Evolutionary conservation across 2,113 vertebrate species (phyloP).

Genomic region (Chlamydotis undulata): DNA sequence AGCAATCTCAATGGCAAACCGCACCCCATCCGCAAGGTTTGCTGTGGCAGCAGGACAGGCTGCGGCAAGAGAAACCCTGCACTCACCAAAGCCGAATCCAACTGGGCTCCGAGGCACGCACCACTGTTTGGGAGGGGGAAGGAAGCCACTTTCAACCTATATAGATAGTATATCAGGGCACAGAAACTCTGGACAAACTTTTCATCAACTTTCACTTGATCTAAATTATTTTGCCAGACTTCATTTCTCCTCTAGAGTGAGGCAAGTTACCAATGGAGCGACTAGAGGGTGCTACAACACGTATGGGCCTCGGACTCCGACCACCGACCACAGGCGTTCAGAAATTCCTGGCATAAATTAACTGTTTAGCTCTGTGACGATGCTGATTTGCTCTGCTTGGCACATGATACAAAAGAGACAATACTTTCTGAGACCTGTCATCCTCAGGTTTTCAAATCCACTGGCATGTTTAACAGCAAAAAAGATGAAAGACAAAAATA

Average conservation of each 20-base stretch:
- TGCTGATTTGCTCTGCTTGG: slow-evolving; percentile 8
- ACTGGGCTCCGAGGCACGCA: rapidly evolving
- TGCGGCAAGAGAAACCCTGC: not conserved
- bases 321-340: not conserved
- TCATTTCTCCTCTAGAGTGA: not conserved
- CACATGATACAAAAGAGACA: not conserved
- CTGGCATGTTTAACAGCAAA: slow-evolving; percentile 5
- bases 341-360: slow-evolving; percentile 48
- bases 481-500: not conserved
- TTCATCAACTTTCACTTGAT: not conserved
- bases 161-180: not conserved
- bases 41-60: not conserved
- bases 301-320: not conserved
- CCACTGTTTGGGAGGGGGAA: not conserved
- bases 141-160: not conserved
- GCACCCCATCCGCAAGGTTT: not conserved
- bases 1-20: rapidly evolving
- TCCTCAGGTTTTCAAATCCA: slow-evolving; percentile 16
- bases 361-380: not conserved
- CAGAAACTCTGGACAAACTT: not conserved
- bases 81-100: not conserved
- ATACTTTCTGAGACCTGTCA: slow-evolving; percentile 21
- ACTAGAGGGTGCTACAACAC: slow-evolving; percentile 48
- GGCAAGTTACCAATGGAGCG: not conserved
- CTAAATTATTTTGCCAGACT: not conserved